phyloP scores from a whole-genome alignment of 2,888 invertebrate species.

The Drosophila kambysellisi region DNA sequence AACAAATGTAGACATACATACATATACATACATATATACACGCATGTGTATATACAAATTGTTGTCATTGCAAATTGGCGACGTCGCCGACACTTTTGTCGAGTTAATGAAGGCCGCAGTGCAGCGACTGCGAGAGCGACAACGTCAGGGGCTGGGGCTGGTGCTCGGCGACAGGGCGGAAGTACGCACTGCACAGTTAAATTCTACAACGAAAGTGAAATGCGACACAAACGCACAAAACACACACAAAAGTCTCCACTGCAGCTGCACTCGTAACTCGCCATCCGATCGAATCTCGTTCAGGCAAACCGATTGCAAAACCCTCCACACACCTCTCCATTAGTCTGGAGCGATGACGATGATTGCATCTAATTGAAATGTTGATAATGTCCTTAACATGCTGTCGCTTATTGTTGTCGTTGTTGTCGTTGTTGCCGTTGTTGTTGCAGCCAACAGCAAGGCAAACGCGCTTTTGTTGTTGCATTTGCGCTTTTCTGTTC shows the following conservation, averaged over 20 bases:
- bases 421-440: constrained; percentile 19
- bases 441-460: constrained; percentile 37
- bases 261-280: constrained; percentile 46
- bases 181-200: constrained; percentile 72
- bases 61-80: constrained; percentile 78
- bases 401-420: constrained; percentile 25
- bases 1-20: constrained; percentile 12
- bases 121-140: constrained; percentile 31
- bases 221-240: constrained; percentile 43
- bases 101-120: constrained; percentile 72
- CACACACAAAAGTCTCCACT: constrained; percentile 48
- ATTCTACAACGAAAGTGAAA: constrained; percentile 77
- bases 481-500: constrained; percentile 51
- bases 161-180: constrained; percentile 59
- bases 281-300: constrained; percentile 31
- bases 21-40: neutral
- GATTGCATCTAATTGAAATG: constrained; percentile 81
- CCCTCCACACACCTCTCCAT: neutral
- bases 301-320: neutral
- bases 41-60: constrained; percentile 32
- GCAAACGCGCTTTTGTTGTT: constrained; percentile 47
- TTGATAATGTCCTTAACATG: constrained; percentile 82
- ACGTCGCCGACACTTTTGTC: constrained; percentile 66
- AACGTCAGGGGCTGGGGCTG: constrained; percentile 22
- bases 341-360: constrained; percentile 42